Evolutionary conservation across 2,113 vertebrate species (phyloP), one percentile per base, ranked within the genome.

Genomic region (Sterrhoptilus dennistouni): DNA sequence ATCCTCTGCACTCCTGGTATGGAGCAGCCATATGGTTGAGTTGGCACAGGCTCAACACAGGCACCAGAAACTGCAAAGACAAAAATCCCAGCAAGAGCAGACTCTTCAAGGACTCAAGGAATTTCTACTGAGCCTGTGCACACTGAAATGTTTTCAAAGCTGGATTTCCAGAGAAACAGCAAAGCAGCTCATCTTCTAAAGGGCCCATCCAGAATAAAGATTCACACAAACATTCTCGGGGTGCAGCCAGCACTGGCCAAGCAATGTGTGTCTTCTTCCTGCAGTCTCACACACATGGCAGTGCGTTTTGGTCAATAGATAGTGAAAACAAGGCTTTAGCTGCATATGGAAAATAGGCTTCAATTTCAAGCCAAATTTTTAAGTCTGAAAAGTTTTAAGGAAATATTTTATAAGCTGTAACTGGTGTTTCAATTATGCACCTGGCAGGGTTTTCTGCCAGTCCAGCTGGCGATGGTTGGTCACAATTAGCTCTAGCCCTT

Each of bases 371-470:
- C 17, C 45, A 33, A 56, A 44, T 24, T 65, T 53, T 15, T 25
- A 42, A 63, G 18, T 22, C 49, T 47, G 27, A 31, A 15, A 47
- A 35, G 33, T 61, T 66, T 45, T 71, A 25, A 59, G 36, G 27
- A 76, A 80, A 40, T 18, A 8, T 2, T 45, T 40, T 8, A 38
- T 52, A 47, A 50, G 14, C 8, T 53, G 10, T 27, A 36, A 19
- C 8, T 20, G 50, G 12, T 38, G 56, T 56, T 65, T 61, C 3
- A 5, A 0, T 47, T 17, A 1, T 1, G 2, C 15, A 35, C 22
- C 50, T 28, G 4, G 29, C 36, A 69, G n/a, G 23, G 42, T 63
- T 63, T 77, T 60, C 74, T 71, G 38, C 19, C 53, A 10, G 56
- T 47, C 54, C 18, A 2, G 12, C 24, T 2, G 3, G 50, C 2